Base-by-base conservation (phyloP, 92 coral and sea anemone species). In the Phymanthus crucifer region DNA sequence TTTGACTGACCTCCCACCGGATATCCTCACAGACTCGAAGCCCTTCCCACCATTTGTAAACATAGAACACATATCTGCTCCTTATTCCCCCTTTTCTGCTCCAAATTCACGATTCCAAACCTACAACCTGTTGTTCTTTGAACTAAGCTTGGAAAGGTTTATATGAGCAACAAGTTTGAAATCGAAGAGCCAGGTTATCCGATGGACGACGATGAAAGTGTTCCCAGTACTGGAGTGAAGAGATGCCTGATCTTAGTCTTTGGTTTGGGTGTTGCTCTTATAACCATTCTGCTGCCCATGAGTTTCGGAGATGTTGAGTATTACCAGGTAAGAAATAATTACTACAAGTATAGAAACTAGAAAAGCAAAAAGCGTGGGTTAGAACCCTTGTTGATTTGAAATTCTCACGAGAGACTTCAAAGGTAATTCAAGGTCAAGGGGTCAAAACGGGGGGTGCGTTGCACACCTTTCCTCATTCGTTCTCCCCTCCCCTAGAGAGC, bases 221-320 rank as follows among this genome's bases (percentile, higher is more conserved):
- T 8, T 50, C 24, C 75, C 17, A 45, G 33, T 12, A 64, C 10
- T 18, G 45, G 81, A 35, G 13, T 1, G 68, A 61, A 27, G 68
- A 33, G 34, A 61, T 61, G 32, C 4, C 12, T 77, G 19, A 16
- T 57, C 19, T 68, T 27, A 18, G 13, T 87, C 21, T 29, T 87
- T 18, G 83, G 66, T 29, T 33, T 92, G 23, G 91, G 87, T 7
- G n/a, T 84, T 52, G 12, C 87, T 7, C 34, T 87, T 34, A 43
- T 81, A 71, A 80, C 84, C 11, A 82, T 90, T 32, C 70, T 90
- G 31, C 69, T 91, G 48, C 95, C 94, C 10, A 57, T 85, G 6
- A 88, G 98, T 47, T 93, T 83, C 65, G 78, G 84, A 23, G 93
- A 87, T 36, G 93, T 93, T 4, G 95, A 93, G 24, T 93, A 93